Evolutionary conservation across 2,113 vertebrate species (phyloP), one percentile per base, ranked within the genome.

Genomic region (Struthio camelus): DNA sequence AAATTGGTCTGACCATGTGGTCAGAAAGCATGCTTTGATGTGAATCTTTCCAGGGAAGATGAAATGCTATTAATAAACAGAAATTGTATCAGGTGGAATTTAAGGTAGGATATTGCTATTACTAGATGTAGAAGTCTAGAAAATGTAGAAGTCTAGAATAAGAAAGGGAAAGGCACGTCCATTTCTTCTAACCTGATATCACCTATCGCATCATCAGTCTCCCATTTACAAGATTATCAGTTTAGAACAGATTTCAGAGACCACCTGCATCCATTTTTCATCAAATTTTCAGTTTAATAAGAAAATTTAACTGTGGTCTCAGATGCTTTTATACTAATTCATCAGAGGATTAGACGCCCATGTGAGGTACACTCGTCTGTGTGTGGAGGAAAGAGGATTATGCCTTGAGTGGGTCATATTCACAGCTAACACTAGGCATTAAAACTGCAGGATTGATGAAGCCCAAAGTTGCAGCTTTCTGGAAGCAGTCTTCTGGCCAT

Each of bases 191-290:
- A 70, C 24, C 50, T 84, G 20, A 2, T 42, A 4, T 70, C 69
- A n/a, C 42, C 16, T 69, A 4, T 8, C 48, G 13, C 13, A 42
- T 27, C 0, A 0, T 22, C 56, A 34, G 9, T 13, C 8, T 46
- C 51, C 56, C 13, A 7, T 20, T 64, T n/a, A 20, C 23, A 71
- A 94, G 25, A 51, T 42, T 56, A 44, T 40, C 5, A 4, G 40
- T 62, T 69, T 10, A 17, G 50, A 64, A 77, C 11, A 71, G 54
- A 42, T 88, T 87, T 77, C 59, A 27, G 85, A 46, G 54, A 78
- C 58, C 66, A 83, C 50, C 48, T 19, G 27, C 34, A 80, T 76
- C 38, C 17, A 9, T 62, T 89, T 40, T n/a, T 65, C 73, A 53
- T 90, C 38, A 36, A 66, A 27, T 78, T 46, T 5, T 61, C 9